phyloP scores from a whole-genome alignment of 2,888 invertebrate genomes.

The Agriotes lineatus region DNA sequence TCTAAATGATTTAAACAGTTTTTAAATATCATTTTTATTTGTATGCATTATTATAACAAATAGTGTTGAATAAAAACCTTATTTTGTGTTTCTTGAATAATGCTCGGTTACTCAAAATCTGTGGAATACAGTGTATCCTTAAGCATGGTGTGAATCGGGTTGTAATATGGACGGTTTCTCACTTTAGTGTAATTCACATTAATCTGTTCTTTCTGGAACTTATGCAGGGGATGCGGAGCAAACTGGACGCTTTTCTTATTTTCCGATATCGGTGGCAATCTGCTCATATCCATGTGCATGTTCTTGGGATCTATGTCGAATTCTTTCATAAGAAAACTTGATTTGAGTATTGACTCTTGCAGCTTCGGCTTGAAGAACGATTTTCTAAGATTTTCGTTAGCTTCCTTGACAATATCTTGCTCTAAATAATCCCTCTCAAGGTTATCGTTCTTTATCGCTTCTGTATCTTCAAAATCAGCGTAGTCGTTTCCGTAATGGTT shows the following conservation, averaged over 20 bases:
- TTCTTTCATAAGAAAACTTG: constrained; percentile 56
- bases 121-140: too few relatives aligned
- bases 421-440: background rate
- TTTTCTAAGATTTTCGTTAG: background rate
- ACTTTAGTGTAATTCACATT: too few relatives aligned
- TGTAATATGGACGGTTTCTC: too few relatives aligned
- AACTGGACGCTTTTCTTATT: background rate
- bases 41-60: too few relatives aligned
- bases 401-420: background rate
- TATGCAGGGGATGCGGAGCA: background rate
- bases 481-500: background rate
- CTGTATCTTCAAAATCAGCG: background rate
- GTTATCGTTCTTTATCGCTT: background rate
- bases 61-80: too few relatives aligned
- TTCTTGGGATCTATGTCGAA: constrained; percentile 46
- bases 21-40: too few relatives aligned
- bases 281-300: constrained; percentile 29
- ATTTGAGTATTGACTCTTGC: constrained; percentile 52
- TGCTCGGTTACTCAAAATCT: too few relatives aligned
- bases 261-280: background rate
- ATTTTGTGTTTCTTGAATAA: too few relatives aligned
- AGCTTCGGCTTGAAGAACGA: constrained; percentile 6
- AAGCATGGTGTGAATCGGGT: too few relatives aligned
- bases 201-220: background rate
- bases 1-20: too few relatives aligned